A percentile compares a stretch with the other conserved stretches of the same genome.
Evolutionary conservation across 2,797 vertebrate species (phyloP).

Genomic region (Chelonia mydas): DNA sequence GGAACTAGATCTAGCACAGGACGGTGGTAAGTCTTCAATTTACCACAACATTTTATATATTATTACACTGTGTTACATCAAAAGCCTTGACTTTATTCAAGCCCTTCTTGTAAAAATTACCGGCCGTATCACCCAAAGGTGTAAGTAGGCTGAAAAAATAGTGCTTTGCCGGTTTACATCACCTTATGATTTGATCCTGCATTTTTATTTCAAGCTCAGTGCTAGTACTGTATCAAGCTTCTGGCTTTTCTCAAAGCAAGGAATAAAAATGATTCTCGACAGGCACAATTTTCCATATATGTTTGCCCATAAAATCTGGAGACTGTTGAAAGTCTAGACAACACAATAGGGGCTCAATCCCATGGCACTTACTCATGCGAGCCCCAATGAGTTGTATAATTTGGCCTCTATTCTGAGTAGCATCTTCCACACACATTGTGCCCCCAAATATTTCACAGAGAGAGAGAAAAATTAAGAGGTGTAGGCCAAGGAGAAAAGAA

Average conservation of each 20-base stretch:
- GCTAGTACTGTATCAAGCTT: background rate
- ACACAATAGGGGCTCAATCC: background rate
- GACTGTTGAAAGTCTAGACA: background rate
- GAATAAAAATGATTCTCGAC: background rate
- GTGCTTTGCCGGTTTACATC: background rate
- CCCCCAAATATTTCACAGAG: background rate
- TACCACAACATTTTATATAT: background rate
- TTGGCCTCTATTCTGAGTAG: background rate
- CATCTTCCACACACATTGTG: background rate
- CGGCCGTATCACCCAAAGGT: no score
- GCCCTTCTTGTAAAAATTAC: background rate
- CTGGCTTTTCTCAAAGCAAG: background rate
- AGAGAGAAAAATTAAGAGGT: background rate
- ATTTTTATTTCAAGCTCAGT: no score
- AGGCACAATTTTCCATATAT: background rate
- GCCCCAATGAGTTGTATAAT: background rate
- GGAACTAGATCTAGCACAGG: background rate
- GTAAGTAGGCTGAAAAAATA: background rate
- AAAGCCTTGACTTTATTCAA: background rate
- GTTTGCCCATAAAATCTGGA: background rate
- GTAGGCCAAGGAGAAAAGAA: background rate
- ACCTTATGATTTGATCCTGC: background rate
- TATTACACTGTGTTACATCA: background rate
- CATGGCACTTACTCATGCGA: background rate
- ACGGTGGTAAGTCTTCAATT: background rate